Evolutionary conservation across 2,888 invertebrate species (phyloP), one percentile per base, ranked within the genome.

Genomic region (Ceriagrion tenellum): DNA sequence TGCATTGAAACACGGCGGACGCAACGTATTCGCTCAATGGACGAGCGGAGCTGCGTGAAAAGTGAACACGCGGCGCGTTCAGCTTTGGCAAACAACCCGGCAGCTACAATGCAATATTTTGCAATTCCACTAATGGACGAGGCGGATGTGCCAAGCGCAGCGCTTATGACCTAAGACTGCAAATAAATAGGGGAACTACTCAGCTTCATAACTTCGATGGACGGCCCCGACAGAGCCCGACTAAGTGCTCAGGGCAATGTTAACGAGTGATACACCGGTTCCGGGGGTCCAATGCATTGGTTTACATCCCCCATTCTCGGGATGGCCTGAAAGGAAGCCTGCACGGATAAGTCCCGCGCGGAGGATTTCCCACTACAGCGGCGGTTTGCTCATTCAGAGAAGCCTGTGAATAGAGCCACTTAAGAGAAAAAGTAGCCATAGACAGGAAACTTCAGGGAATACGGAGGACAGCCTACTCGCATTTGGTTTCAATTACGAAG

Each of bases 71-170:
- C 30, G 10, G 10, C 10, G 69, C 18, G 81, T 35, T 81, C 81
- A 13, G 81, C 30, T 81, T 35, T 13, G 26, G 81, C 35, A 35
- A 81, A 30, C 81, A 81, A 81, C 81, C 16, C 2, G 1, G 69
- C 26, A 59, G 20, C 35, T 1, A 81, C 81, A 81, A 30, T 35
- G 30, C 81, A 30, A 81, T 81, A 81, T 35, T 81, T 81, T 81
- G 35, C 81, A 81, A 81, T 81, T 81, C 81, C 81, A 81, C 81
- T 81, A 81, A 81, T 81, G 81, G 81, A 81, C 81, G 35, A 13
- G 81, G 81, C 59, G 59, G 30, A 81, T 81, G 26, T 30, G 30
- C 81, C 18, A 81, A 35, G 13, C 16, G 74, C 74, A 10, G 30
- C 74, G 81, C 26, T 69, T 69, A 69, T 35, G 81, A 4, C 35